Conservation (phyloP, 2,113 vertebrate species). For the Paralichthys olivaceus region DNA sequence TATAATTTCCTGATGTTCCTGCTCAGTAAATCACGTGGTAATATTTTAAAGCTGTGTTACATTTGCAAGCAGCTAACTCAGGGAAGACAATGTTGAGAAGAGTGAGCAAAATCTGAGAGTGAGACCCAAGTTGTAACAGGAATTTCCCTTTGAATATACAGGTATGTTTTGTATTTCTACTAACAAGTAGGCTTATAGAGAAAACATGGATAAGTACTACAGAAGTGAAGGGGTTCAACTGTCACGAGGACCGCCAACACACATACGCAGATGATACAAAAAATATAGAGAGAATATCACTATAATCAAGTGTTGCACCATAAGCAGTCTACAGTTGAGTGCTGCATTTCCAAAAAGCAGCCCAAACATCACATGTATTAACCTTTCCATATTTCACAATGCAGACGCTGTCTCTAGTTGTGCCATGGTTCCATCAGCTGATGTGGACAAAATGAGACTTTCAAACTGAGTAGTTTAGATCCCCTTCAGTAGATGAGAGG, state of each 20-base stretch:
- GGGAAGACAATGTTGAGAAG: too few relatives aligned
- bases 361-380: background rate
- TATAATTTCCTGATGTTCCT: too few relatives aligned
- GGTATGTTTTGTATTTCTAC: background rate
- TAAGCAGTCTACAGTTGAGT: conserved; percentile 8
- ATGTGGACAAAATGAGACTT: conserved; percentile 17
- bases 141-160: too few relatives aligned
- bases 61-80: too few relatives aligned
- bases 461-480: conserved; percentile 23
- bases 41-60: too few relatives aligned
- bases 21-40: too few relatives aligned
- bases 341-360: conserved; percentile 14
- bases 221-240: background rate
- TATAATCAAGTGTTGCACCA: background rate
- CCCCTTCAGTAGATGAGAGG: conserved; percentile 1
- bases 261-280: background rate
- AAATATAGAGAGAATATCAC: conserved; percentile 7
- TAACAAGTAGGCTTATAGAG: background rate
- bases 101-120: too few relatives aligned
- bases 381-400: conserved; percentile 21
- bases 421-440: conserved; percentile 6
- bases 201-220: background rate
- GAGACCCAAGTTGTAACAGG: too few relatives aligned
- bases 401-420: background rate
- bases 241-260: background rate